Conservation (phyloP, 2,888 invertebrate genomes). For the Polylopha cassiicola region DNA sequence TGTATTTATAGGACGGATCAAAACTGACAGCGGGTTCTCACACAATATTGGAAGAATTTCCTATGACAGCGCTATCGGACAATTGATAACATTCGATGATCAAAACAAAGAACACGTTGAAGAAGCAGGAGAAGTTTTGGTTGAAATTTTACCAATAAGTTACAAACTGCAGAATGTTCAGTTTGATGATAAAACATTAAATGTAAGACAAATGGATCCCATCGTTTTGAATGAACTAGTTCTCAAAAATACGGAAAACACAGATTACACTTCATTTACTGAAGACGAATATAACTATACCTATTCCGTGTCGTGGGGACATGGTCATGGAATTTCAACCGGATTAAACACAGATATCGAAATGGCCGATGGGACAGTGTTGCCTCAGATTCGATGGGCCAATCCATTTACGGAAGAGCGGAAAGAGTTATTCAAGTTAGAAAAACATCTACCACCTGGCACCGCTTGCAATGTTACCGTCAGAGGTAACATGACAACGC, state of each 20-base stretch:
- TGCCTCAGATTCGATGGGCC: slow-evolving; percentile 84
- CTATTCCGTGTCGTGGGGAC: slow-evolving; percentile 87
- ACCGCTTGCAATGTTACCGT: slow-evolving; percentile 90
- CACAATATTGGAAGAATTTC: slow-evolving; percentile 85
- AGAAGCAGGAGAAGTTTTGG: slow-evolving; percentile 84
- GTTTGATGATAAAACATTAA: slow-evolving; percentile 73
- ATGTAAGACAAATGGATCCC: slow-evolving; percentile 64
- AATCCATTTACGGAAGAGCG: slow-evolving; percentile 72
- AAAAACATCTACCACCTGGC: slow-evolving; percentile 83
- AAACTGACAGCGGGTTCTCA: slow-evolving; percentile 54
- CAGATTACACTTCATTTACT: slow-evolving; percentile 81
- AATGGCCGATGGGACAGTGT: slow-evolving; percentile 74
- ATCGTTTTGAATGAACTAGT: slow-evolving; percentile 72
- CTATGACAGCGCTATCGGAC: slow-evolving; percentile 80
- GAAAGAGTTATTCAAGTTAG: slow-evolving; percentile 77
- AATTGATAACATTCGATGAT: slow-evolving; percentile 81
- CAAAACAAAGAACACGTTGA: slow-evolving; percentile 73
- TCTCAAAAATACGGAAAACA: slow-evolving; percentile 74
- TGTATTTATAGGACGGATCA: slow-evolving; percentile 59
- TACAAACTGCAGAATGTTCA: slow-evolving; percentile 85
- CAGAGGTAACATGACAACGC: slow-evolving; percentile 82
- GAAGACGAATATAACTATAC: slow-evolving; percentile 84
- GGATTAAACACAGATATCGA: slow-evolving; percentile 82
- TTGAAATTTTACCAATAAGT: slow-evolving; percentile 86
- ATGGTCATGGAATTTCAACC: slow-evolving; percentile 83